Evolutionary conservation across 2,113 vertebrate genomes (phyloP).

Genomic region (Calypte anna): DNA sequence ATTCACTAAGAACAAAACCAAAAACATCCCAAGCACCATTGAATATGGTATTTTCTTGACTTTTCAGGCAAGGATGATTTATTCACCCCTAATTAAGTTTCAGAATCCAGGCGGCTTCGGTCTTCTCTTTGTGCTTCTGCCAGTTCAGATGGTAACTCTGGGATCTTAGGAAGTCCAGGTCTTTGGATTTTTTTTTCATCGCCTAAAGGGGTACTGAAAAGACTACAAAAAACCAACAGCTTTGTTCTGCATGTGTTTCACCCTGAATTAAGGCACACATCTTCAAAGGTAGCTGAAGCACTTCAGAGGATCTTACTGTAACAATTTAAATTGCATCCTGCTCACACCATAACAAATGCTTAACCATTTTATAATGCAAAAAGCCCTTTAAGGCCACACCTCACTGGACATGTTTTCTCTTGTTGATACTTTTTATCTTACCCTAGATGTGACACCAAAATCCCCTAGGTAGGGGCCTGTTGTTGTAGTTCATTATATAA

Average conservation of each 20-base stretch:
- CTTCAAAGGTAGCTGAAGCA: background rate
- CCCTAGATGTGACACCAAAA: background rate
- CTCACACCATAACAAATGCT: background rate
- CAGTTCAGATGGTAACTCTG: background rate
- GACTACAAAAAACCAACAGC: background rate
- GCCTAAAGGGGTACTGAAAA: background rate
- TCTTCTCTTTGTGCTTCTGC: conserved; percentile 4
- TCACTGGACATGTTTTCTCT: background rate
- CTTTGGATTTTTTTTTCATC: background rate
- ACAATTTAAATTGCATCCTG: background rate
- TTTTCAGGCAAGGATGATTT: conserved; percentile 31
- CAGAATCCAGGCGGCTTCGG: background rate
- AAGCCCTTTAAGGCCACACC: background rate
- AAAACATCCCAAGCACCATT: background rate
- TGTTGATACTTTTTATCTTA: background rate
- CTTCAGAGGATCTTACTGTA: background rate
- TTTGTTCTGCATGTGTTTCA: background rate
- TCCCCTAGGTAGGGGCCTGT: background rate
- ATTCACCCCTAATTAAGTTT: conserved; percentile 12
- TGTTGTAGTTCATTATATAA: background rate
- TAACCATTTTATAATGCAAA: background rate
- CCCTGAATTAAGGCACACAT: background rate
- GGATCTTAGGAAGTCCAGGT: background rate
- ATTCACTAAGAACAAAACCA: background rate
- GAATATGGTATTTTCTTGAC: conserved; percentile 13